Evolutionary conservation across 2,888 invertebrate genomes (phyloP).

Genomic region (Dynastes maya): DNA sequence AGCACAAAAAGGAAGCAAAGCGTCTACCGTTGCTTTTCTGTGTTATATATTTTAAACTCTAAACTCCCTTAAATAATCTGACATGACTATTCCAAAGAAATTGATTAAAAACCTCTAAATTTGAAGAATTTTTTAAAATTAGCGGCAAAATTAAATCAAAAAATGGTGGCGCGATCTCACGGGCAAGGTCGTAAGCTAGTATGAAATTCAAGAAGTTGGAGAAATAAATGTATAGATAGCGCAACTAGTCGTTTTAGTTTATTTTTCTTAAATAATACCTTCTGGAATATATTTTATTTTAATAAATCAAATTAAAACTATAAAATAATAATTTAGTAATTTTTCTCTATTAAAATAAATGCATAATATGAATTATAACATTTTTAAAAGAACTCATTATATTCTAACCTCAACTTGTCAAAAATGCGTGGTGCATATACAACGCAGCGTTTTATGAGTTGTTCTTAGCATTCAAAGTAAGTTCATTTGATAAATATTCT

Average conservation of each 20-base stretch:
- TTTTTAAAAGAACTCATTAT: background rate
- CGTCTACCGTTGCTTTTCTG: too few species aligned
- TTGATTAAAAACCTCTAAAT: too few species aligned
- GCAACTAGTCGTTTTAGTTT: conserved; percentile 1
- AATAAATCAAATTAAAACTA: background rate
- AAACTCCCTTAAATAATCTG: too few species aligned
- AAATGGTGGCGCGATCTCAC: conserved; percentile 27
- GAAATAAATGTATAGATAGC: conserved; percentile 27
- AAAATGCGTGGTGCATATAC: background rate
- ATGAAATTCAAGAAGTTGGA: background rate
- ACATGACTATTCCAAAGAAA: too few species aligned
- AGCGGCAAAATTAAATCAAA: too few species aligned
- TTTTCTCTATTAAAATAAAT: background rate
- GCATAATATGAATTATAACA: too few species aligned
- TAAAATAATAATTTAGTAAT: background rate
- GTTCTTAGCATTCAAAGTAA: background rate
- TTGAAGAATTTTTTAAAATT: too few species aligned
- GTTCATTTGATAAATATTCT: background rate
- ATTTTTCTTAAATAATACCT: background rate
- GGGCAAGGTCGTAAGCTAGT: conserved; percentile 3
- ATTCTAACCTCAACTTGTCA: background rate
- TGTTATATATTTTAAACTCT: too few species aligned
- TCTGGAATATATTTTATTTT: background rate
- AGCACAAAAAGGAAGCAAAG: too few species aligned
- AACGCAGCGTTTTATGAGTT: background rate